phyloP scores from a whole-genome alignment of 2,888 invertebrate genomes.

The Chalcis sispes region DNA sequence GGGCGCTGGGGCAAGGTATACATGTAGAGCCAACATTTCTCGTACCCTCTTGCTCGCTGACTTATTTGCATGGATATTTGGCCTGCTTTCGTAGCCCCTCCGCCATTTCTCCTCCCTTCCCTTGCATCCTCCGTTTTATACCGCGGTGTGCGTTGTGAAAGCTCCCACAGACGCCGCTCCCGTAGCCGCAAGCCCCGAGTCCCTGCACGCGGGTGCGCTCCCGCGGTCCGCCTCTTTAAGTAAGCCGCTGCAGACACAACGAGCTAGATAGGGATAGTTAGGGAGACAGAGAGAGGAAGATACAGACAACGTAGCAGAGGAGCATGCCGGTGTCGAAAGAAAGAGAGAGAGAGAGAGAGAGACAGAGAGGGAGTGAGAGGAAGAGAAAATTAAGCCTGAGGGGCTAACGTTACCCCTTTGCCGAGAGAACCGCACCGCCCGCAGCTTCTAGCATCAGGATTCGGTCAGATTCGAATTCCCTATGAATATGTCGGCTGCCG shows the following conservation, averaged over 20 bases:
- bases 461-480: slow-evolving; percentile 37
- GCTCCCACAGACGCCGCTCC: slow-evolving; percentile 14
- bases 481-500: slow-evolving; percentile 24
- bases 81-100: background rate
- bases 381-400: slow-evolving; percentile 19
- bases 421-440: slow-evolving; percentile 40
- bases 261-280: background rate
- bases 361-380: background rate
- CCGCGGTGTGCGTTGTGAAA: background rate
- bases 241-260: slow-evolving; percentile 22
- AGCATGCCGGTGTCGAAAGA: background rate
- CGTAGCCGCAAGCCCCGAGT: slow-evolving; percentile 32
- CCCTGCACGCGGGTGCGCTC: slow-evolving; percentile 16
- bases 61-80: slow-evolving; percentile 53
- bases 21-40: background rate
- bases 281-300: background rate
- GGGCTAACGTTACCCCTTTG: slow-evolving; percentile 38
- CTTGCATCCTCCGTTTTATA: slow-evolving; percentile 14
- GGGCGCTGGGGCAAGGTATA: background rate
- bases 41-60: slow-evolving; percentile 4
- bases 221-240: slow-evolving; percentile 15
- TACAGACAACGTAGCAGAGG: no score
- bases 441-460: slow-evolving; percentile 29
- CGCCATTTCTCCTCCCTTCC: background rate
- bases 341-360: background rate